Conservation (phyloP, 2,888 invertebrate genomes). For the Alviniconcha strummeri region DNA sequence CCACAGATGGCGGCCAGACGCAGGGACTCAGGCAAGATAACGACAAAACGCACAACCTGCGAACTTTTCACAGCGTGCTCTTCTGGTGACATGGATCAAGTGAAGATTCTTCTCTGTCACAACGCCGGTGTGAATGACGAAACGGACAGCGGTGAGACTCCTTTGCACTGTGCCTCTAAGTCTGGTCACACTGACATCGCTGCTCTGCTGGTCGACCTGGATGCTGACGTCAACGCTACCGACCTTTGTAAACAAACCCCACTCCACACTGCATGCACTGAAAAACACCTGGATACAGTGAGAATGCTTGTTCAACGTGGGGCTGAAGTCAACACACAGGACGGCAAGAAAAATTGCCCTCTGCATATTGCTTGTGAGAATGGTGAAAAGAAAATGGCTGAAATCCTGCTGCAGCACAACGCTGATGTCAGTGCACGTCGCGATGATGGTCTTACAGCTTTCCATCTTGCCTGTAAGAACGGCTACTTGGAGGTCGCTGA, state of each 20-base stretch:
- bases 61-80: too few species aligned
- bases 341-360: constrained; percentile 48
- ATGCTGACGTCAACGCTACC: constrained; percentile 56
- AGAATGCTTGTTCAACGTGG: constrained; percentile 54
- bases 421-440: too few species aligned
- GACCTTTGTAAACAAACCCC: constrained; percentile 57
- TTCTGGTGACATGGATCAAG: not conserved
- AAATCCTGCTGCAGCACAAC: constrained; percentile 34
- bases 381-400: too few species aligned
- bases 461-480: too few species aligned
- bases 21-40: not conserved
- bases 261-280: constrained; percentile 50
- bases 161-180: not conserved
- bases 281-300: constrained; percentile 44
- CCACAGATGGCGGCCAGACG: not conserved
- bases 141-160: not conserved
- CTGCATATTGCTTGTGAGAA: constrained; percentile 44
- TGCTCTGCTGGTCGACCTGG: constrained; percentile 49
- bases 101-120: not conserved
- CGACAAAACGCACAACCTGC: too few species aligned
- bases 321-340: constrained; percentile 51
- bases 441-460: too few species aligned
- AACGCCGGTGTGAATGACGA: not conserved
- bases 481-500: too few species aligned
- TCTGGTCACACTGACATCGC: constrained; percentile 43